Conservation (phyloP, 2,797 vertebrate genomes). For the Macrochelys suwanniensis region DNA sequence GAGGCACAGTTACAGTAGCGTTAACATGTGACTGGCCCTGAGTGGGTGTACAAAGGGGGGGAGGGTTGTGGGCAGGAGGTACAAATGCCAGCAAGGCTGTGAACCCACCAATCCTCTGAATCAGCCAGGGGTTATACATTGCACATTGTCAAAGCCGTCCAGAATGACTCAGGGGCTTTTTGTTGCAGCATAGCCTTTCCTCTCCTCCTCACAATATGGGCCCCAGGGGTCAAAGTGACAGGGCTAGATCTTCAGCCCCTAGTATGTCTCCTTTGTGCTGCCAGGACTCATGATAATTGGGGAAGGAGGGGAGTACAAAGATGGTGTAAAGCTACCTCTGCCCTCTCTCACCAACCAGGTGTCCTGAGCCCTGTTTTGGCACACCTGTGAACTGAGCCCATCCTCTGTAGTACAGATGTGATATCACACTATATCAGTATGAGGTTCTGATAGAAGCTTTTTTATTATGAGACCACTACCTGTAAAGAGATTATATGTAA, state of each 20-base stretch:
- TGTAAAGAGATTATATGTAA: not conserved
- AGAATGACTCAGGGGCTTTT: not conserved
- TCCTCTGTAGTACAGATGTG: not conserved
- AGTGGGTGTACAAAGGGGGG: too few species aligned
- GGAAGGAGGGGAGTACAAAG: not conserved
- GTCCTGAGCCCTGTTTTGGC: accelerated
- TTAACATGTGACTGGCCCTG: accelerated
- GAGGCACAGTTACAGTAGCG: too few species aligned
- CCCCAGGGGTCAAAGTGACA: accelerated
- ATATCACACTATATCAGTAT: not conserved
- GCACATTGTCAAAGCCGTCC: not conserved
- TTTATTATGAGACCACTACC: not conserved
- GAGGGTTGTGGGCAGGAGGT: too few species aligned
- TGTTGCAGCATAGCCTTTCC: accelerated
- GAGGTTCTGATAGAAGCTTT: accelerated
- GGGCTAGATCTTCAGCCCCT: not conserved
- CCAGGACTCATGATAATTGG: not conserved
- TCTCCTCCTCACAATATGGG: accelerated
- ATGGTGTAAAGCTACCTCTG: not conserved
- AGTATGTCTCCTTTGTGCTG: not conserved
- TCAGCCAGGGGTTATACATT: accelerated
- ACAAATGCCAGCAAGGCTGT: not conserved
- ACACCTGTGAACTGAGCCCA: not conserved
- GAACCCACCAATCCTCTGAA: not conserved
- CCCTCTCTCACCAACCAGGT: accelerated